phyloP scores from a whole-genome alignment of 1,140 invertebrate species.

The Drosophila virilis region DNA sequence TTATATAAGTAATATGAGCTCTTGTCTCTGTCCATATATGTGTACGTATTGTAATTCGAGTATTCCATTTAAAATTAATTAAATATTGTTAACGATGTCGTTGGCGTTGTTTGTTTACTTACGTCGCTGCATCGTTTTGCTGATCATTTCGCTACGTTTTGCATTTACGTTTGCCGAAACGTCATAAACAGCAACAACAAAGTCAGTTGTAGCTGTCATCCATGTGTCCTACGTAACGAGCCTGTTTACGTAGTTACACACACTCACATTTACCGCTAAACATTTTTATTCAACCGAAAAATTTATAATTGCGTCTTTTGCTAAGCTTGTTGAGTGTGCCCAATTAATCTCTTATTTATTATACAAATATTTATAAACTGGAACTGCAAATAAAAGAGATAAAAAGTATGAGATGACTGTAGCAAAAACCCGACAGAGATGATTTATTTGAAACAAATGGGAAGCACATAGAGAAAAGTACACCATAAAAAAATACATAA shows the following conservation, averaged over 20 bases:
- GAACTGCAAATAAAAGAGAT: background rate
- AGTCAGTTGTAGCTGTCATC: background rate
- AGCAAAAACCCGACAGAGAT: background rate
- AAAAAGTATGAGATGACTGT: constrained; percentile 17
- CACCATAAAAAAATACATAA: constrained; percentile 2
- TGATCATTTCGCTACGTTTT: constrained; percentile 37
- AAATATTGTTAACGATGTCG: constrained; percentile 39
- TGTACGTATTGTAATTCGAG: constrained; percentile 47
- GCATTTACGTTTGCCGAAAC: constrained; percentile 15
- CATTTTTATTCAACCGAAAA: constrained; percentile 8
- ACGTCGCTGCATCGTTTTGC: constrained; percentile 7
- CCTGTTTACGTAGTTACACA: constrained; percentile 9
- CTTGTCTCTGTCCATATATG: constrained; percentile 9
- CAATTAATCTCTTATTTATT: constrained; percentile 29
- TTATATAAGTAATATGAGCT: constrained; percentile 39
- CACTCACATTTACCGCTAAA: background rate
- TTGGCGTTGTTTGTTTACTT: constrained; percentile 20
- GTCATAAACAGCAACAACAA: constrained; percentile 17
- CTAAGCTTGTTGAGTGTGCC: constrained; percentile 16
- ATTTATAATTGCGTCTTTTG: constrained; percentile 17
- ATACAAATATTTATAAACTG: constrained; percentile 42
- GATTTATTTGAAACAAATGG: constrained; percentile 35
- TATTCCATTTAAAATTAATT: constrained; percentile 58
- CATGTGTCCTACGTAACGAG: background rate
- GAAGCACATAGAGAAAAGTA: constrained; percentile 14